These are phyloP conservation scores for Carlito syrichta DNA, from an alignment of 2,113 vertebrate species.

Conservation along the genomic window DNA sequence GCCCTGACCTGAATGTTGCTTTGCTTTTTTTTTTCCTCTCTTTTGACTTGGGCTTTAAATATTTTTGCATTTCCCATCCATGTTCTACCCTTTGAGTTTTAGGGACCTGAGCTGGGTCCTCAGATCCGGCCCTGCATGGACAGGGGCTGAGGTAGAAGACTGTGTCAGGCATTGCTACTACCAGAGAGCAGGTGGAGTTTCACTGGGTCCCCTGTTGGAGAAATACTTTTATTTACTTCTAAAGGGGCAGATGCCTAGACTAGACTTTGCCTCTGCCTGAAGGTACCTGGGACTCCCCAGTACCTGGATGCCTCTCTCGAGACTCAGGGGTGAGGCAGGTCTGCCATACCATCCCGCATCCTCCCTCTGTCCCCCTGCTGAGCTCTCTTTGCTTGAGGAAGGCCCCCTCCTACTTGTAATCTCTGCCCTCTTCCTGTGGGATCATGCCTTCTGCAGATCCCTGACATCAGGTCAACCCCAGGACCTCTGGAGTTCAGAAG, in stretches of 20 bases:
- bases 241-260: background rate
- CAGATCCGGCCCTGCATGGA: background rate
- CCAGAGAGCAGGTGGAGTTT: background rate
- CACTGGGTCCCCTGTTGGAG: background rate
- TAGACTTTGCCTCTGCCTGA: background rate
- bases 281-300: background rate
- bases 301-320: background rate
- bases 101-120: background rate
- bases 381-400: background rate
- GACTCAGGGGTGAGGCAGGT: rapidly evolving
- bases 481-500: background rate
- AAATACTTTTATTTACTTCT: background rate
- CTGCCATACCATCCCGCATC: background rate
- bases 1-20: background rate
- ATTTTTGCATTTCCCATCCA: background rate
- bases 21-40: background rate
- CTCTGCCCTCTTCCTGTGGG: background rate
- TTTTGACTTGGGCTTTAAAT: background rate
- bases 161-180: background rate
- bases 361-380: background rate
- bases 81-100: background rate
- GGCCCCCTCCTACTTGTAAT: no score
- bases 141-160: background rate
- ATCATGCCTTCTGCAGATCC: background rate
- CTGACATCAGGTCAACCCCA: background rate